Percentiles rank a stretch among this genome's conserved stretches.
Conservation (phyloP, 2,888 invertebrate genomes). For the Cheiracanthium punctorium region DNA sequence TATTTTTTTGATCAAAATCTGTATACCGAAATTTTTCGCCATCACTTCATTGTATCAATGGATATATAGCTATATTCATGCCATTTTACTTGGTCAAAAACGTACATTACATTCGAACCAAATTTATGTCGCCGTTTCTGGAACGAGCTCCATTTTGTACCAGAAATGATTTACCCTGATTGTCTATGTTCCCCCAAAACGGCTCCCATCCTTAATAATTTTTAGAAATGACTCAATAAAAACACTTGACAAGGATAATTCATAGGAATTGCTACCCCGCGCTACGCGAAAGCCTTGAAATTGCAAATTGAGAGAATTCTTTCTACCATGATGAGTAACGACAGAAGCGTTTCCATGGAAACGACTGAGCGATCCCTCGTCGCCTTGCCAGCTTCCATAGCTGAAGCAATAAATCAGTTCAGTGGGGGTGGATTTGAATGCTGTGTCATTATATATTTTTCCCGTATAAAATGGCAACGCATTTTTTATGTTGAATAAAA, state of each 20-base stretch:
- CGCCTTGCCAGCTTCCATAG: not conserved
- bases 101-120: too few species aligned
- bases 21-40: too few species aligned
- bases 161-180: too few species aligned
- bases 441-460: slow-evolving; percentile 5
- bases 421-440: not conserved
- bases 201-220: slow-evolving; percentile 1
- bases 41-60: too few species aligned
- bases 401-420: not conserved
- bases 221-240: slow-evolving; percentile 3
- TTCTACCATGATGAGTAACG: not conserved
- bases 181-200: not conserved
- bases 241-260: slow-evolving; percentile 8
- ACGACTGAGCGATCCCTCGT: not conserved
- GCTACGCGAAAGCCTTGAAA: not conserved
- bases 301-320: slow-evolving; percentile 1
- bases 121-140: too few species aligned
- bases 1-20: too few species aligned
- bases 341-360: not conserved
- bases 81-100: too few species aligned
- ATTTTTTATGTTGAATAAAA: too few species aligned
- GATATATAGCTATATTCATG: too few species aligned
- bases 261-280: not conserved
- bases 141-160: too few species aligned
- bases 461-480: too few species aligned